These are phyloP conservation scores for Patiria pectinifera DNA, from an alignment of 53 echinoderm and acorn worm genomes.

Conservation along the genomic window DNA sequence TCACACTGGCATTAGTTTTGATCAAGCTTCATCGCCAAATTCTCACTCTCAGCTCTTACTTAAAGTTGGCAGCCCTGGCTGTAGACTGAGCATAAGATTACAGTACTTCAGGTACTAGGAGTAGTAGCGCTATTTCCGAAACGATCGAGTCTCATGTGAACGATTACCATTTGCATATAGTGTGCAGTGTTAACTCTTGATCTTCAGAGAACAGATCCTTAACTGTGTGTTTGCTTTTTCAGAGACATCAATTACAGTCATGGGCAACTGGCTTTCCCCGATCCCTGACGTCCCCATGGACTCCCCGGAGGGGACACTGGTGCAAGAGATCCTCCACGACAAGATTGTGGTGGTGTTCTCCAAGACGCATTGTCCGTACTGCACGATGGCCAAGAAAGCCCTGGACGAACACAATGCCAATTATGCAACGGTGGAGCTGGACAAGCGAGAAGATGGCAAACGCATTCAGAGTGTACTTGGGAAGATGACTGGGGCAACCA, in stretches of 20 bases:
- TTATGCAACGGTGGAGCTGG: conserved; percentile 81
- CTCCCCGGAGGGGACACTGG: conserved; percentile 59
- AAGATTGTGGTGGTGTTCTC: conserved; percentile 94
- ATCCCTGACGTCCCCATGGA: conserved; percentile 43
- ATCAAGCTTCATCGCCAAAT: too few species aligned
- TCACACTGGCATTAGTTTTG: too few species aligned
- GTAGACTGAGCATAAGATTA: too few species aligned
- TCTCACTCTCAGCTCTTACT: too few species aligned
- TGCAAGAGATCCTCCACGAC: conserved; percentile 79
- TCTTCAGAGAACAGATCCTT: too few species aligned
- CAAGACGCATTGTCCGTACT: conserved; percentile 89
- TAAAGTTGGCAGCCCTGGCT: too few species aligned
- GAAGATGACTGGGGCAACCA: conserved; percentile 81
- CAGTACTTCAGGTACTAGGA: too few species aligned
- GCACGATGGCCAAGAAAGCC: conserved; percentile 78
- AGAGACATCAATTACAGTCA: neutral
- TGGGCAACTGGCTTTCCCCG: conserved; percentile 59
- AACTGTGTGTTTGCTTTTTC: neutral
- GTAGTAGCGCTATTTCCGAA: too few species aligned
- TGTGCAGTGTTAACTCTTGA: too few species aligned
- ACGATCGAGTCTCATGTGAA: too few species aligned
- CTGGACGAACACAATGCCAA: conserved; percentile 83
- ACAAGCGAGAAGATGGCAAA: conserved; percentile 76
- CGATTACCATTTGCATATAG: too few species aligned
- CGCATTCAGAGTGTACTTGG: conserved; percentile 82